Evolutionary conservation across 2,797 vertebrate genomes (phyloP), one percentile per base, ranked within the genome.

Genomic region (Mormyrops boulengeri): DNA sequence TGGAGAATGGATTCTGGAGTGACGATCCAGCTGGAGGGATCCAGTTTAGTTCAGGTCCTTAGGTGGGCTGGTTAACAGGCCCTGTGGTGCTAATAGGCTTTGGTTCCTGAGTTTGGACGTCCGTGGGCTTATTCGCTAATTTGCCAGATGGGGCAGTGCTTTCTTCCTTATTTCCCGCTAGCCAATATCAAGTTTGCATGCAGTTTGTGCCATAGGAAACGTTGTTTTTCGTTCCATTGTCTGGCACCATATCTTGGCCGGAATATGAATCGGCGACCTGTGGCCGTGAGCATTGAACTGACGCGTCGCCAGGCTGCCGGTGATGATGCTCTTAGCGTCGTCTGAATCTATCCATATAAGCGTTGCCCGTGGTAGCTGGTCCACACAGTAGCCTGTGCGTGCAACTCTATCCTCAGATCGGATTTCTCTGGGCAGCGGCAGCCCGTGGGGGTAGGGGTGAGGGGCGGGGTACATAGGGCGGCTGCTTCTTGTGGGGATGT

Each of bases 331-430:
- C 69, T 77, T 77, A 38, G 69, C 69, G 4, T 38, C 69, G 19
- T 5, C 17, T 38, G 69, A 77, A 77, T 77, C 34, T 38, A 26
- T 85, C 84, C 84, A 85, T 47, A 14, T n/a, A 85, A 85, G 49
- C 49, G 49, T 88, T 66, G 41, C 38, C 53, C 30, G 30, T 22
- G 60, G 60, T 34, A 12, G 22, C 22, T 44, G 92, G 92, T 62
- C 85, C 91, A 92, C 89, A 90, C 92, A 52, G 49, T 49, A 92
- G 93, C 91, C 93, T 95, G 94, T 94, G 94, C 94, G 91, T 89
- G 94, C 93, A 93, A 95, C 94, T 94, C 91, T 93, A 93, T 89
- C 93, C 93, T 92, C 94, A 94, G 92, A 95, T 97, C 96, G 92
- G 90, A 94, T 97, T 97, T 97, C 96, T 94, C 69, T 90, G 90